phyloP scores from a whole-genome alignment of 2,888 invertebrate genomes.

The Zygogramma bicolorata region DNA sequence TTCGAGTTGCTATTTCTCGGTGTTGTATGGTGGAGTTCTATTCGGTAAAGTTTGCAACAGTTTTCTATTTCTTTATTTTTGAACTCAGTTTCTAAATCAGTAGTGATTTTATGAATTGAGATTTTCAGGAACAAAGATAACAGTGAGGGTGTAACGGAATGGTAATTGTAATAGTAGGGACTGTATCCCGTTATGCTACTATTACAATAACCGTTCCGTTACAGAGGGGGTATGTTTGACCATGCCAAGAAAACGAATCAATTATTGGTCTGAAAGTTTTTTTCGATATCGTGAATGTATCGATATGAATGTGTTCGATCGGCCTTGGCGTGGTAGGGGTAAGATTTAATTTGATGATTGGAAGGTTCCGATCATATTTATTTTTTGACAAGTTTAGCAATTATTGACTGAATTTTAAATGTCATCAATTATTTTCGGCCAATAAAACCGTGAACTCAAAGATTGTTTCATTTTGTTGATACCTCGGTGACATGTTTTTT shows the following conservation, averaged over 20 bases:
- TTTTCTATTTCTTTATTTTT: too few species aligned
- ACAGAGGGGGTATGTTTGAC: slow-evolving; percentile 17
- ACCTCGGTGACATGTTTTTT: slow-evolving; percentile 38
- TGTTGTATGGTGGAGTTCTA: too few species aligned
- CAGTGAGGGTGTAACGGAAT: background rate
- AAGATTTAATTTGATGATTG: background rate
- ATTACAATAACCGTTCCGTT: too few species aligned
- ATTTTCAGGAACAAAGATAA: slow-evolving; percentile 3
- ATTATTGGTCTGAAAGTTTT: too few species aligned
- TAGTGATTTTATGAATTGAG: too few species aligned
- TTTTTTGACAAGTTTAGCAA: background rate
- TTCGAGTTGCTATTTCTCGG: background rate
- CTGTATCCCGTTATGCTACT: too few species aligned
- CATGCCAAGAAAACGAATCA: slow-evolving; percentile 17
- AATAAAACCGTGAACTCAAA: background rate
- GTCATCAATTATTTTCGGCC: too few species aligned
- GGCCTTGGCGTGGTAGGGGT: background rate
- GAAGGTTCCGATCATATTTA: slow-evolving; percentile 1
- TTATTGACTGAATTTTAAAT: background rate
- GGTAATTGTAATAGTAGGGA: too few species aligned
- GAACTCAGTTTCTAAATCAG: background rate
- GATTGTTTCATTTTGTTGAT: slow-evolving; percentile 26
- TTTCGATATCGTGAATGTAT: too few species aligned
- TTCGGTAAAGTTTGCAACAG: background rate
- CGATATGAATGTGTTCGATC: background rate